phyloP scores from a whole-genome alignment of 2,113 vertebrate genomes.

The Spermophilus dauricus region DNA sequence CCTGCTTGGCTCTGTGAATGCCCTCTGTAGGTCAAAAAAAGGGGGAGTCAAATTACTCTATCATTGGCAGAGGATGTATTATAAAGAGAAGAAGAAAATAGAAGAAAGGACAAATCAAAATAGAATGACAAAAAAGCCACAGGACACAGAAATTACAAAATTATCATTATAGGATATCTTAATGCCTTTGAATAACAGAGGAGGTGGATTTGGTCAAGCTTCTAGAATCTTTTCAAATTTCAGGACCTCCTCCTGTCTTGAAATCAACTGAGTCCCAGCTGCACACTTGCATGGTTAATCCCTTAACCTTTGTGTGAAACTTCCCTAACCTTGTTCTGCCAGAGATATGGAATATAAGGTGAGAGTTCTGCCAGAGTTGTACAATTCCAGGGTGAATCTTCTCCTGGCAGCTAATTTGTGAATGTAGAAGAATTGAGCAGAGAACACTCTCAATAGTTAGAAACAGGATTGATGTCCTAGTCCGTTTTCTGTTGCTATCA shows the following conservation, averaged over 20 bases:
- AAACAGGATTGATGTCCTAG: not conserved
- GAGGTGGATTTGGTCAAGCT: not conserved
- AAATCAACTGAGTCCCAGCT: not conserved
- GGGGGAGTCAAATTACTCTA: not conserved
- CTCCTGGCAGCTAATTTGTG: not conserved
- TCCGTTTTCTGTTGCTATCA: not conserved
- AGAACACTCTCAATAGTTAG: not conserved
- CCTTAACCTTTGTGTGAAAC: conserved; percentile 12
- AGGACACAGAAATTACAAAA: too few relatives aligned
- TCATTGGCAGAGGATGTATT: not conserved
- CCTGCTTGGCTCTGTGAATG: not conserved
- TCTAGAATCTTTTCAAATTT: not conserved
- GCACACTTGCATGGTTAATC: not conserved
- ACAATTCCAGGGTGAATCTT: not conserved
- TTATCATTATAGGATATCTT: not conserved
- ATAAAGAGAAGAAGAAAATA: not conserved
- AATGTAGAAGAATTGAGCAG: not conserved
- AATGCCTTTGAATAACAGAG: not conserved
- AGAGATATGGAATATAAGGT: not conserved
- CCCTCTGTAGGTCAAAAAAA: not conserved
- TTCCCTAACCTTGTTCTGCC: not conserved
- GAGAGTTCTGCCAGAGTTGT: not conserved
- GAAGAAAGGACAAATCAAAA: not conserved
- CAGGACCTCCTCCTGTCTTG: not conserved
- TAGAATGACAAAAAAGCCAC: too few relatives aligned